Base-by-base conservation (phyloP, 2,113 vertebrate species). In the Oryctolagus cuniculus region DNA sequence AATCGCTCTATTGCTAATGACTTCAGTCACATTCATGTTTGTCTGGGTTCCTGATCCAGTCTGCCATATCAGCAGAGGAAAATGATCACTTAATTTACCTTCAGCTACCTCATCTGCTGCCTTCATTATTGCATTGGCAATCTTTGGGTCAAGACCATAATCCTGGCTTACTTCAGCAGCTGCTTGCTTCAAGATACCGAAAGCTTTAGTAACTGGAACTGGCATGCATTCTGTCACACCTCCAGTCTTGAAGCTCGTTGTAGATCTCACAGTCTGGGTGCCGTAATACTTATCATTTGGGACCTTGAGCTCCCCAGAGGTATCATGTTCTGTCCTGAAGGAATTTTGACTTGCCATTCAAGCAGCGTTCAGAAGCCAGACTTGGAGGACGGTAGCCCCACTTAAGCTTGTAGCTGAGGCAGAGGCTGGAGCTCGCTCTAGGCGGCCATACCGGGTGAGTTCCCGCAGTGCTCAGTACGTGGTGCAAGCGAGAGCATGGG, bases 11-110 rank as follows among this genome's bases (percentile, higher is more conserved):
- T 99, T 99, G 98, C 99, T 99, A 98, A 99, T 99, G 49, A 99
- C 99, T 98, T 99, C 99, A 89, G 99, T 99, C 61, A 99, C 99
- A 94, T 99, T 99, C 99, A 99, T 99, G 97, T 99, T 99, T 92
- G 99, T 99, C 94, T 99, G 99, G 31, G 99, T 99, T 96, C 99
- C 99, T 63, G 99, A 99, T 2, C 99, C 99, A 34, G 99, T 99
- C 97, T 99, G 99, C 99, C 99, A 99, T 29, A 99, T 99, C 97
- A 99, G 99, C 91, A 99, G 98, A 89, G 99, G 99, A 98, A 99
- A 99, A 96, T 99, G 99, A 94, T 99, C 99, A 61, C 99, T 99
- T 95, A 99, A 98, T 97, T 99, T 99, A 70, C 99, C 99, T 96
- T 98, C 98, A 80, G 99, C 98, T 79, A 99, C 99, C 99, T 99